A percentile compares a stretch with the other conserved stretches of the same genome.
Conservation (phyloP, 2,888 invertebrate genomes). For the Platerodrilus igneus region DNA sequence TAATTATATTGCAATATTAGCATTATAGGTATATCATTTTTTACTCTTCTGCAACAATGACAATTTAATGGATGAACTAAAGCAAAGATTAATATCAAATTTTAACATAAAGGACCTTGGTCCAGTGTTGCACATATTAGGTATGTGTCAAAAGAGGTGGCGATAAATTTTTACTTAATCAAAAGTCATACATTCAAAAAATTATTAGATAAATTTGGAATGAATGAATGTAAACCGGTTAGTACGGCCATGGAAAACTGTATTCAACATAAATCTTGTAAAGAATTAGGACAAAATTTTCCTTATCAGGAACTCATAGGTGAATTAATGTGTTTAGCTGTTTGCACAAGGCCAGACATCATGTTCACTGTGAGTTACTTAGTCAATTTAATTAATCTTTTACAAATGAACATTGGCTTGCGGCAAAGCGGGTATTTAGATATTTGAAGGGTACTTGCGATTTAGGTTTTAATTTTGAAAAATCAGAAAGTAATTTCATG, state of each 20-base stretch:
- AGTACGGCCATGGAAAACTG: not conserved
- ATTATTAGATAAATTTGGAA: not conserved
- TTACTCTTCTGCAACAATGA: not conserved
- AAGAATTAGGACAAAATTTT: too few relatives aligned
- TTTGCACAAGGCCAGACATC: not conserved
- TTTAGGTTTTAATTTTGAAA: too few relatives aligned
- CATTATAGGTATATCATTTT: not conserved
- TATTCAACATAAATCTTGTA: not conserved
- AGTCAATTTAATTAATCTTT: too few relatives aligned
- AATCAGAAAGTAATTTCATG: too few relatives aligned
- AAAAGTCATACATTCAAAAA: constrained; percentile 1
- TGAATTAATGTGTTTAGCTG: constrained; percentile 1
- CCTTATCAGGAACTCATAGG: too few relatives aligned
- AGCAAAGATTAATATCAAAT: not conserved
- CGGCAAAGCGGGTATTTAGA: not conserved
- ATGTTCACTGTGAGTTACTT: not conserved
- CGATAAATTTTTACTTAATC: not conserved
- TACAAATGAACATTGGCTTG: not conserved
- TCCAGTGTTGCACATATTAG: constrained; percentile 1
- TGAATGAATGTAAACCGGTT: too few relatives aligned
- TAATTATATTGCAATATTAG: too few relatives aligned
- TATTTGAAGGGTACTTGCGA: too few relatives aligned
- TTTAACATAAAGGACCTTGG: constrained; percentile 1
- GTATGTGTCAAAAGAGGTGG: not conserved
- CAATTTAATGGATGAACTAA: not conserved